Conservation (phyloP, 2,888 invertebrate species). For the Xanthorhoe designata region DNA sequence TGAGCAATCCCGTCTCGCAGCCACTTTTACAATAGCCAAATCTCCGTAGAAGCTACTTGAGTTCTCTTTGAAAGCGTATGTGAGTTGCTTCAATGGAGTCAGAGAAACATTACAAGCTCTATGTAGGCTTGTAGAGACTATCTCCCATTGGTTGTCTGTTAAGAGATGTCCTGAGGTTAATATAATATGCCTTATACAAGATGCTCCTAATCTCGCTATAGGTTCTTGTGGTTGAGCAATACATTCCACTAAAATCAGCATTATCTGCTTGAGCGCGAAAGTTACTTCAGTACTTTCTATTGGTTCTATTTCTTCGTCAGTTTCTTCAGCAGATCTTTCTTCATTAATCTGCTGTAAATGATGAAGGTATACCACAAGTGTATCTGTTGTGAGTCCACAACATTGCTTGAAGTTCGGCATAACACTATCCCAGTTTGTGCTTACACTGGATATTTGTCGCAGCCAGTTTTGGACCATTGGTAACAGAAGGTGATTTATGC, state of each 20-base stretch:
- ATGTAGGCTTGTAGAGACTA: slow-evolving; percentile 92
- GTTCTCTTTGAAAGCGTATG: slow-evolving; percentile 95
- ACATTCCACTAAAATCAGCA: slow-evolving; percentile 95
- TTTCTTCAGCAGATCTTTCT: slow-evolving; percentile 72
- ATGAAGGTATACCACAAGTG: slow-evolving; percentile 94
- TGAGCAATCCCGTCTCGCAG: slow-evolving; percentile 94
- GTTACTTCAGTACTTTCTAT: slow-evolving; percentile 86
- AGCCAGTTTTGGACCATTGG: slow-evolving; percentile 98
- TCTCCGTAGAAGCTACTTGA: slow-evolving; percentile 98
- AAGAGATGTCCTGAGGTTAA: slow-evolving; percentile 93
- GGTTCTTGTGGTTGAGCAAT: slow-evolving; percentile 95
- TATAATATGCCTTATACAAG: slow-evolving; percentile 94
- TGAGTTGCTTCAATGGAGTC: slow-evolving; percentile 94
- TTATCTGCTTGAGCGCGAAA: slow-evolving; percentile 93
- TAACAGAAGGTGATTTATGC: slow-evolving; percentile 95
- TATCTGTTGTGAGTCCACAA: slow-evolving; percentile 96
- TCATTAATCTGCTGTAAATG: slow-evolving; percentile 88
- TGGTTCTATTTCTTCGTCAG: slow-evolving; percentile 79
- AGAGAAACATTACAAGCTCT: slow-evolving; percentile 94
- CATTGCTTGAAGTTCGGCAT: slow-evolving; percentile 98
- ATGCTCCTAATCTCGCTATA: slow-evolving; percentile 95
- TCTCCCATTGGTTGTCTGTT: slow-evolving; percentile 94
- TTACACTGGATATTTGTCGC: slow-evolving; percentile 89
- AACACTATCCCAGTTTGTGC: slow-evolving; percentile 90
- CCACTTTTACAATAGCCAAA: slow-evolving; percentile 96